These are phyloP conservation scores for Bettongia penicillata DNA, from an alignment of 2,113 vertebrate species.

Conservation along the genomic window DNA sequence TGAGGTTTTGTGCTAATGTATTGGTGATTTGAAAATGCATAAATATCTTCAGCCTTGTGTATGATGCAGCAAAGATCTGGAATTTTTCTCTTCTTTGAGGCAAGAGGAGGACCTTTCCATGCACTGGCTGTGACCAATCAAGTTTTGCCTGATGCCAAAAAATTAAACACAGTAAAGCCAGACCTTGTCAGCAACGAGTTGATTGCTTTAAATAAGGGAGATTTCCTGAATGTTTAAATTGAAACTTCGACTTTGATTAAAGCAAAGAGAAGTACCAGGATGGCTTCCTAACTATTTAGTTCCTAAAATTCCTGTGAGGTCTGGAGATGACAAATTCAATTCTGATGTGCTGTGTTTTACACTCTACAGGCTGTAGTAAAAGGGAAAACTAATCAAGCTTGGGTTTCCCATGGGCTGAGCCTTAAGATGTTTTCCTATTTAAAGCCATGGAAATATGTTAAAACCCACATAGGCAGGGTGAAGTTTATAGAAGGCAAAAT, in stretches of 20 bases:
- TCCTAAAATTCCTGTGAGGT: slow-evolving; percentile 91
- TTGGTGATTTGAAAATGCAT: slow-evolving; percentile 60
- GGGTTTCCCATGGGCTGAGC: slow-evolving; percentile 85
- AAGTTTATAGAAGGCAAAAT: slow-evolving; percentile 85
- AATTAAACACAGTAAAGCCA: slow-evolving; percentile 88
- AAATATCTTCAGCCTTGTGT: slow-evolving; percentile 48
- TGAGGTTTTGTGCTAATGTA: slow-evolving; percentile 57
- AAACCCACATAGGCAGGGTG: slow-evolving; percentile 81
- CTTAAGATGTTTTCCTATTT: slow-evolving; percentile 88
- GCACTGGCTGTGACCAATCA: slow-evolving; percentile 86
- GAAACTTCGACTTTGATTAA: slow-evolving; percentile 91
- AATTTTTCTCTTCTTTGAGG: slow-evolving; percentile 67
- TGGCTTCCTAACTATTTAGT: slow-evolving; percentile 89
- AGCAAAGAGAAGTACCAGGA: slow-evolving; percentile 88
- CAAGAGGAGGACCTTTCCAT: slow-evolving; percentile 70
- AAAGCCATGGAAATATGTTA: slow-evolving; percentile 87
- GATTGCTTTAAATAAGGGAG: slow-evolving; percentile 92
- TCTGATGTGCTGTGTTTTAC: slow-evolving; percentile 90
- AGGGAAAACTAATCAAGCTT: slow-evolving; percentile 90
- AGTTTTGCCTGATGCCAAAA: slow-evolving; percentile 87
- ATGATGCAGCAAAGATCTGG: slow-evolving; percentile 72
- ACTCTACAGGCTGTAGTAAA: slow-evolving; percentile 88
- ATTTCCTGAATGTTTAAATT: slow-evolving; percentile 92
- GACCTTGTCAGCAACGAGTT: slow-evolving; percentile 85
- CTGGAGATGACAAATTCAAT: slow-evolving; percentile 92